Conservation (phyloP, 2,888 invertebrate genomes). For the Tetragnatha montana region DNA sequence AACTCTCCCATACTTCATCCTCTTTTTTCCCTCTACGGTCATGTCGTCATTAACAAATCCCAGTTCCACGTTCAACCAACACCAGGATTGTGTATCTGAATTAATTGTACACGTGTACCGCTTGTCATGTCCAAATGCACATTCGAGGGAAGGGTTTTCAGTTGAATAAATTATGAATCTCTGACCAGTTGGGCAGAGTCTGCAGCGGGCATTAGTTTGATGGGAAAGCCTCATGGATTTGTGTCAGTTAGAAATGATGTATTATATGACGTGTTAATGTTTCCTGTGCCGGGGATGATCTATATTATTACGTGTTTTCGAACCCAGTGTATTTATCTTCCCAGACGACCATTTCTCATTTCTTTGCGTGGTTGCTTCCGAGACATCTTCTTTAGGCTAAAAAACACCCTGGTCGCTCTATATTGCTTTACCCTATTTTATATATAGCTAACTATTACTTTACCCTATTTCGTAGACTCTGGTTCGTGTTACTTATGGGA, state of each 20-base stretch:
- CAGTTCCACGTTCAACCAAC: not conserved
- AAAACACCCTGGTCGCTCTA: not conserved
- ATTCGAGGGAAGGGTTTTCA: slow-evolving; percentile 23
- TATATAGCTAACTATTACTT: too few relatives aligned
- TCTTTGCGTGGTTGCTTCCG: slow-evolving; percentile 12
- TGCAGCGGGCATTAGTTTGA: slow-evolving; percentile 45
- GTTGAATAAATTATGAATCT: slow-evolving; percentile 56
- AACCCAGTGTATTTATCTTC: slow-evolving; percentile 24
- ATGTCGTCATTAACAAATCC: slow-evolving; percentile 28
- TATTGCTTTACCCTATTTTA: too few relatives aligned
- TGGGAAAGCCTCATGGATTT: slow-evolving; percentile 27
- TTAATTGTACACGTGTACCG: slow-evolving; percentile 45
- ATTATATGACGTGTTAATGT: slow-evolving; percentile 60
- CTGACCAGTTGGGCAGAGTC: slow-evolving; percentile 20
- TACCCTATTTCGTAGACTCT: too few relatives aligned
- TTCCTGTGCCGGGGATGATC: slow-evolving; percentile 12
- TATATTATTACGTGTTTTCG: slow-evolving; percentile 47
- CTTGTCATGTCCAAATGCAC: slow-evolving; percentile 46
- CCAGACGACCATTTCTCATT: slow-evolving; percentile 34
- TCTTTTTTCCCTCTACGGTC: not conserved
- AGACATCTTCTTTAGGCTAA: not conserved
- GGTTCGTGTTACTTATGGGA: too few relatives aligned
- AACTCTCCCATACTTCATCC: not conserved
- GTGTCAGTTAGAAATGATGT: slow-evolving; percentile 53
- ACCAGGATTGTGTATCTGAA: slow-evolving; percentile 32